These are phyloP conservation scores for Eulithis testata DNA, from an alignment of 2,888 invertebrate species.

Conservation along the genomic window DNA sequence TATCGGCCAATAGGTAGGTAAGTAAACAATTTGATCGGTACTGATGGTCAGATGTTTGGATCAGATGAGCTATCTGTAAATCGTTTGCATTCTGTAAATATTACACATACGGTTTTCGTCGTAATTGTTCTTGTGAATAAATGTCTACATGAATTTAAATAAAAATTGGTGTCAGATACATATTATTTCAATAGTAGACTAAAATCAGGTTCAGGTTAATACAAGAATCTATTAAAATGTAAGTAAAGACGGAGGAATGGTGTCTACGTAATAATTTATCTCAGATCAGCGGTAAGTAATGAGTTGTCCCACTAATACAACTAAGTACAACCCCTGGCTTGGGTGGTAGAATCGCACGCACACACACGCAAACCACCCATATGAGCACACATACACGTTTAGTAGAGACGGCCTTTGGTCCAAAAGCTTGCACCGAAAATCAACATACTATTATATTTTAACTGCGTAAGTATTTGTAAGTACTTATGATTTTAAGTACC, in stretches of 20 bases:
- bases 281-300: slow-evolving; percentile 72
- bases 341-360: slow-evolving; percentile 28
- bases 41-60: no score
- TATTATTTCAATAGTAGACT: no score
- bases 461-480: not conserved
- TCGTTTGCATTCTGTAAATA: no score
- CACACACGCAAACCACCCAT: slow-evolving; percentile 25
- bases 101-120: no score
- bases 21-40: no score
- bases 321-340: slow-evolving; percentile 35
- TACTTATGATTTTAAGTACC: no score
- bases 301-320: slow-evolving; percentile 63
- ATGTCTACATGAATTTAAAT: no score
- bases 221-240: not conserved
- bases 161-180: no score
- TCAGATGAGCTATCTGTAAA: no score
- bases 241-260: slow-evolving; percentile 41
- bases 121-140: no score
- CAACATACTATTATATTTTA: slow-evolving; percentile 3
- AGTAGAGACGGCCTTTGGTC: slow-evolving; percentile 9
- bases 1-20: no score
- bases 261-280: slow-evolving; percentile 60
- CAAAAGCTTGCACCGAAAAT: slow-evolving; percentile 12
- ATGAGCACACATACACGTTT: slow-evolving; percentile 30
- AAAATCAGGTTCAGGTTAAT: not conserved